Base-by-base conservation (phyloP, 2,797 vertebrate genomes). In the Arctocebus calabarensis region DNA sequence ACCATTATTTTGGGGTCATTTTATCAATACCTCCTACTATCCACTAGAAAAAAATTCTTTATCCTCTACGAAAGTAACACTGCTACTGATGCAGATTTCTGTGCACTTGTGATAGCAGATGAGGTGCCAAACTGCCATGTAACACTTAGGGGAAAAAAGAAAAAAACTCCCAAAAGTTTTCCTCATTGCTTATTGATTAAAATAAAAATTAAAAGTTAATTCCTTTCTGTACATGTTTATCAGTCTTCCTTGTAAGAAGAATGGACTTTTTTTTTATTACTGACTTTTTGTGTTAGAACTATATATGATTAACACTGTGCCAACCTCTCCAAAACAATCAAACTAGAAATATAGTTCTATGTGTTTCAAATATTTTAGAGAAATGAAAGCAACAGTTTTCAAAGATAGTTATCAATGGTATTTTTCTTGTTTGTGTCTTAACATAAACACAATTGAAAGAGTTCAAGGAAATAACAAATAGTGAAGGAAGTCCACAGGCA, bases 311-410 rank as follows among this genome's bases (percentile, higher is more conserved):
- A 27, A 68, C 3, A 66, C 82, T 92, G 48, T 4, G 23, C 57
- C 66, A 88, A n/a, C 17, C 23, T 62, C 27, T 77, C 64, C 75
- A 94, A 71, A 86, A 74, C 2, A 52, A 22, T 77, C 29, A 59
- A 90, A 55, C 52, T 79, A 16, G 37, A 95, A 85, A 82, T 73
- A 84, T 32, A 78, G 22, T 82, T 82, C 48, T 70, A 64, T 52
- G 17, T 43, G 37, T 17, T 93, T 5, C 90, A 16, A 90, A 82
- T 40, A 85, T 81, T 27, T 81, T 27, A 91, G 23, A 91, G 5
- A 96, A 88, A 89, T 23, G 25, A 88, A 92, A 90, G 40, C 62
- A 89, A 81, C 25, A 55, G 11, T 82, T 82, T 84, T 74, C 59
- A 92, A 90, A 94, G 19, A 68, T 52, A 90, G 23, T 57, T 62